Conservation (phyloP, 2,797 vertebrate genomes). For the Gallirallus australis region DNA sequence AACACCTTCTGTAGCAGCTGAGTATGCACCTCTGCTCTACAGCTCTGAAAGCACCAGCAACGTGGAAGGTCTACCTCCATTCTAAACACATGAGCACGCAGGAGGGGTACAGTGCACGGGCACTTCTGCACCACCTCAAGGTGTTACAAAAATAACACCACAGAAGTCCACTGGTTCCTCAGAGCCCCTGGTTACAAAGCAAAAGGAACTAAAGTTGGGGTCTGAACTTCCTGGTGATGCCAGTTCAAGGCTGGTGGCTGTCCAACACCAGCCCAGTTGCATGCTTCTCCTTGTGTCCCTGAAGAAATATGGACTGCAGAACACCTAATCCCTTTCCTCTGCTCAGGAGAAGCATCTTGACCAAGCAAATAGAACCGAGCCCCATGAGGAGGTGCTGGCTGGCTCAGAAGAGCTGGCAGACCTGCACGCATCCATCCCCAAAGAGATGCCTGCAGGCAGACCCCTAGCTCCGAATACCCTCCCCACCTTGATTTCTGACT, state of each 20-base stretch:
- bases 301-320: background rate
- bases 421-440: background rate
- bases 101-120: accelerated
- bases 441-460: background rate
- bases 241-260: background rate
- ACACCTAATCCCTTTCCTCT: background rate
- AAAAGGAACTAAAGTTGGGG: background rate
- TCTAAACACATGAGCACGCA: background rate
- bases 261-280: too few species aligned
- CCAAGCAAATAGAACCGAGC: background rate
- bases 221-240: background rate
- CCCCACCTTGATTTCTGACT: background rate
- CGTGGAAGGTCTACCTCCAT: background rate
- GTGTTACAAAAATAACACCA: background rate
- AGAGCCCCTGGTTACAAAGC: background rate
- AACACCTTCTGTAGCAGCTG: background rate
- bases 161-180: background rate
- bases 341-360: background rate
- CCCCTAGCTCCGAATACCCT: background rate
- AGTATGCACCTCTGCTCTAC: accelerated
- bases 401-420: background rate
- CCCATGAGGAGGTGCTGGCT: background rate
- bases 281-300: background rate
- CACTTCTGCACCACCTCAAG: background rate
- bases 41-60: background rate